A percentile compares a stretch with the other conserved stretches of the same genome.
Evolutionary conservation across 2,888 invertebrate species (phyloP).

Genomic region (Patella ulyssiponensis): DNA sequence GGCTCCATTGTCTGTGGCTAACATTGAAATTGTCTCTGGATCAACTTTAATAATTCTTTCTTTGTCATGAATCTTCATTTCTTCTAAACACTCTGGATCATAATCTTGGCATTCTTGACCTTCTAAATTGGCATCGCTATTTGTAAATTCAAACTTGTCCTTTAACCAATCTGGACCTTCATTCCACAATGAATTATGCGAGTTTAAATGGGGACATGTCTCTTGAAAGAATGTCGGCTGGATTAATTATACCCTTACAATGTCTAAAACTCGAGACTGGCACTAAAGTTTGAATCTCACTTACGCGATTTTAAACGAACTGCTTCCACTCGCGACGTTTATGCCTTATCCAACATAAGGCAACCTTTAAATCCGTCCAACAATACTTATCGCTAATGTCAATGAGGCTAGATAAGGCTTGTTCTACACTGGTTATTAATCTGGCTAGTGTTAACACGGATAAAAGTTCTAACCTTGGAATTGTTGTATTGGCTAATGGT

Average conservation of each 20-base stretch:
- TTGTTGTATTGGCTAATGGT: neutral
- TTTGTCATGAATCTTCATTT: constrained; percentile 3
- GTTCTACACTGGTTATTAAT: constrained; percentile 4
- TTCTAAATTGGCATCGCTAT: neutral
- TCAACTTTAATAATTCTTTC: neutral
- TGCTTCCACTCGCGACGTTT: neutral
- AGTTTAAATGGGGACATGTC: neutral
- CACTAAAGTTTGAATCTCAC: neutral
- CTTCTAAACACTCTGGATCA: neutral
- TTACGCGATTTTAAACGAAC: neutral
- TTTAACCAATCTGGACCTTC: constrained; percentile 1
- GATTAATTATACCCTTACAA: neutral
- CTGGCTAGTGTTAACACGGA: neutral
- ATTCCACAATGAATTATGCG: neutral
- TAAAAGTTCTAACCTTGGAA: constrained; percentile 7
- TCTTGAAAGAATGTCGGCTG: constrained; percentile 1
- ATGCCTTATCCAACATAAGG: neutral
- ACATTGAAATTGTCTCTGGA: neutral
- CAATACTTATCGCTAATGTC: neutral
- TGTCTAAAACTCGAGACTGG: neutral
- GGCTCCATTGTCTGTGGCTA: neutral
- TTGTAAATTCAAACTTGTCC: neutral
- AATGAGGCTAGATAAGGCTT: neutral
- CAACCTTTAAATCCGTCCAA: neutral
- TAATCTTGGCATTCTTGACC: too few species aligned